Evolutionary conservation across 2,888 invertebrate genomes (phyloP).

Genomic region (Sinodicranocentrus sp.): DNA sequence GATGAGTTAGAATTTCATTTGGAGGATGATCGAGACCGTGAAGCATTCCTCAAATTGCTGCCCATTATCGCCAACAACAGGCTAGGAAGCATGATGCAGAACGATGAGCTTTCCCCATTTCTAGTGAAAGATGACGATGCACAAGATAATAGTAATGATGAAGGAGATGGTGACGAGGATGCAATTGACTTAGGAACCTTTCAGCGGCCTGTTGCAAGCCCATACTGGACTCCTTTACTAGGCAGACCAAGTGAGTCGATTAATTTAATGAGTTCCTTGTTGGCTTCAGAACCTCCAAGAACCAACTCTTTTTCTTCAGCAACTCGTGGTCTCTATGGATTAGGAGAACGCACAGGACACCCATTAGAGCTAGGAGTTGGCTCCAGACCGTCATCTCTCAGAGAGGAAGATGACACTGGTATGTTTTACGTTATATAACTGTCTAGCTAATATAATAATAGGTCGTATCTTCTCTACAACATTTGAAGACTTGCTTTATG

Average conservation of each 20-base stretch:
- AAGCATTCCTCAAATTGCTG: conserved; percentile 58
- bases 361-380: conserved; percentile 44
- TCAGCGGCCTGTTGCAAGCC: conserved; percentile 45
- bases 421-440: not conserved
- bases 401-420: conserved; percentile 51
- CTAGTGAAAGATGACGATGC: conserved; percentile 11
- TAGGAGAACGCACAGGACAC: conserved; percentile 37
- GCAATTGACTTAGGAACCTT: conserved; percentile 54
- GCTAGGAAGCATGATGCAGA: conserved; percentile 5
- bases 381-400: conserved; percentile 13
- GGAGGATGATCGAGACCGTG: conserved; percentile 64
- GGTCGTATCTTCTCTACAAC: too few species aligned
- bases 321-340: conserved; percentile 44
- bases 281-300: conserved; percentile 55
- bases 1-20: conserved; percentile 65
- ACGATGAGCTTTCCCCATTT: conserved; percentile 12
- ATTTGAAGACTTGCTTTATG: too few species aligned
- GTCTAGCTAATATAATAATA: not conserved
- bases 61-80: conserved; percentile 35
- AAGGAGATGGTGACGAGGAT: conserved; percentile 44
- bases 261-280: conserved; percentile 64
- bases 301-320: conserved; percentile 17
- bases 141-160: conserved; percentile 42
- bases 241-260: conserved; percentile 50
- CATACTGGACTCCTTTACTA: conserved; percentile 48